Evolutionary conservation across 2,797 vertebrate genomes (phyloP), one percentile per base, ranked within the genome.

Genomic region (Lutjanus campechanus): DNA sequence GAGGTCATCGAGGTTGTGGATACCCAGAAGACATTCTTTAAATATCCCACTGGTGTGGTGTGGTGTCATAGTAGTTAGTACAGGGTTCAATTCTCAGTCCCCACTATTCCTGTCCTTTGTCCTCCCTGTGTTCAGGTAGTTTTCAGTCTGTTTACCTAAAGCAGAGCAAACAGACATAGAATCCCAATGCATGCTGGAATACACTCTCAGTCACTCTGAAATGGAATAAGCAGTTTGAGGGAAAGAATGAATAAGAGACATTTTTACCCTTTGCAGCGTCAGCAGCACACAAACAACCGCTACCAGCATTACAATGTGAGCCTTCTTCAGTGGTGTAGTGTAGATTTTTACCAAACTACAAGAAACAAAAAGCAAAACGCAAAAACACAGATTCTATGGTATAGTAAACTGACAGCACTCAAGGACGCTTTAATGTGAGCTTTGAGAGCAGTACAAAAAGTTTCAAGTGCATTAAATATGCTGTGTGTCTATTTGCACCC

Each of bases 281-380:
- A 63, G 75, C 56, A 65, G 75, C 56, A 65, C 59, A 86, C 50
- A 77, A 70, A 65, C 44, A 85, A 9, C 22, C 4, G 22, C 64
- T 63, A 41, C 51, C 16, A 16, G 61, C 54, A 47, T 67, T 25
- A 43, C 54, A 76, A 62, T 66, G 56, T 44, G 69, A 47, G 22
- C 55, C 50, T 41, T 58, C 73, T 15, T 65, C 46, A 51, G 36
- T 2, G 25, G 20, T 17, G 13, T 13, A 9, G 25, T n/a, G 25
- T 36, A 25, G 64, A 73, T 22, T 54, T 63, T 79, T 8, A 36
- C n/a, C 20, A 13, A 22, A 19, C 22, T 63, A 69, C 17, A 49
- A 11, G 54, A 20, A 19, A 58, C 13, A 58, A 47, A 46, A 47
- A 13, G 46, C 41, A 63, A 67, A 40, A 51, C 68, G n/a, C 50